Base-by-base conservation (phyloP, 2,797 vertebrate genomes). In the Sciurus vulgaris region DNA sequence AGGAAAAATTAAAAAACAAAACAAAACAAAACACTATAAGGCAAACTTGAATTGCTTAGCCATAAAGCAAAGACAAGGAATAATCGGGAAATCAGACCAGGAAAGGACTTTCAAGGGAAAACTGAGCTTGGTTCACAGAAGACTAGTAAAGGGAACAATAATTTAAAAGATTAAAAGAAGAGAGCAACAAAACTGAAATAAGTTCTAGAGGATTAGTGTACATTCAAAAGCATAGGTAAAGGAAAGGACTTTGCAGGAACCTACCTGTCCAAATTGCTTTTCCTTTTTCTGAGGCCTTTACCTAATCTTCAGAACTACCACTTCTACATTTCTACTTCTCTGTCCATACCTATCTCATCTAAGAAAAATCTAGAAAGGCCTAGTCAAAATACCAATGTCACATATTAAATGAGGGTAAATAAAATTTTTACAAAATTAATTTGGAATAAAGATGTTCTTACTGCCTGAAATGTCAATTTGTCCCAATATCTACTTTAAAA, bases 401-500 rank as follows among this genome's bases (percentile, higher is more conserved):
- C 61, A 22, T 20, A 83, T 7, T 86, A 63, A 69, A 49, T 61
- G 26, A 61, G 3, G 76, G 6, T 54, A 49, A 83, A 81, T 33
- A 7, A 86, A 81, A 28, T 18, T 51, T 93, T 87, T 0, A 0
- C 10, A 61, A 78, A 86, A 13, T 2, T 86, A 79, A n/a, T 77
- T 82, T 88, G 49, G 33, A 95, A 90, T 74, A 85, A 95, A 95
- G 35, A 69, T 76, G 8, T 38, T 76, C 72, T 33, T 86, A n/a
- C 17, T 89, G 41, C 72, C 67, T 86, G 9, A 74, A 93, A 90
- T 49, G 38, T 22, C n/a, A 73, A 69, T 90, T 74, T 91, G 49
- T 5, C 73, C 69, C 63, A 92, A n/a, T 7, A 84, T 17, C 30
- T 35, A 86, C 65, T 76, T 86, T 89, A 38, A 77, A 92, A 70